Conservation (phyloP, 2,113 vertebrate genomes). For the Scopus umbretta region DNA sequence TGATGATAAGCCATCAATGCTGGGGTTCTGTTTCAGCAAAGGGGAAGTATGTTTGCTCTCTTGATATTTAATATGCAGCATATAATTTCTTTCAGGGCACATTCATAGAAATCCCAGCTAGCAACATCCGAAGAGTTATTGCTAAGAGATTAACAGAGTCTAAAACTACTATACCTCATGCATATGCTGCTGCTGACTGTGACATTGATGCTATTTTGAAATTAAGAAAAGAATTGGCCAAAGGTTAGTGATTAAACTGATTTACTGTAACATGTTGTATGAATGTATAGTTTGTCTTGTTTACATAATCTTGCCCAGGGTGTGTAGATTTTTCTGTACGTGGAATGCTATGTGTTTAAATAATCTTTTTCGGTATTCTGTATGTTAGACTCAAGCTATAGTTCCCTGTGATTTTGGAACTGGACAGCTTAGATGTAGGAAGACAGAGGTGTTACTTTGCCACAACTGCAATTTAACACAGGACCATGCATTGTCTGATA, state of each 20-base stretch:
- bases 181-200: constrained; percentile 89
- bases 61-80: background rate
- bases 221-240: constrained; percentile 82
- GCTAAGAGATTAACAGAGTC: constrained; percentile 92
- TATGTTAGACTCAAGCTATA: background rate
- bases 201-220: constrained; percentile 85
- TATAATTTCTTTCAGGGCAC: constrained; percentile 77
- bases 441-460: background rate
- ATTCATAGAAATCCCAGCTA: constrained; percentile 90
- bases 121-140: constrained; percentile 89
- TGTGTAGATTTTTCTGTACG: background rate
- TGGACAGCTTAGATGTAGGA: background rate
- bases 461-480: background rate
- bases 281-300: background rate
- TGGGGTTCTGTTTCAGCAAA: background rate
- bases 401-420: background rate
- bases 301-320: background rate
- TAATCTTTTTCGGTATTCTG: background rate
- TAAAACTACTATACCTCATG: constrained; percentile 91
- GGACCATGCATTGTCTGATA: background rate
- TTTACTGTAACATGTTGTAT: background rate
- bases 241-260: constrained; percentile 47
- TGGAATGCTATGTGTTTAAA: background rate
- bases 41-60: background rate
- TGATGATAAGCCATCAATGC: background rate